Evolutionary conservation across 2,888 invertebrate species (phyloP), one percentile per base, ranked within the genome.

Genomic region (Hirudinaria manillensis): DNA sequence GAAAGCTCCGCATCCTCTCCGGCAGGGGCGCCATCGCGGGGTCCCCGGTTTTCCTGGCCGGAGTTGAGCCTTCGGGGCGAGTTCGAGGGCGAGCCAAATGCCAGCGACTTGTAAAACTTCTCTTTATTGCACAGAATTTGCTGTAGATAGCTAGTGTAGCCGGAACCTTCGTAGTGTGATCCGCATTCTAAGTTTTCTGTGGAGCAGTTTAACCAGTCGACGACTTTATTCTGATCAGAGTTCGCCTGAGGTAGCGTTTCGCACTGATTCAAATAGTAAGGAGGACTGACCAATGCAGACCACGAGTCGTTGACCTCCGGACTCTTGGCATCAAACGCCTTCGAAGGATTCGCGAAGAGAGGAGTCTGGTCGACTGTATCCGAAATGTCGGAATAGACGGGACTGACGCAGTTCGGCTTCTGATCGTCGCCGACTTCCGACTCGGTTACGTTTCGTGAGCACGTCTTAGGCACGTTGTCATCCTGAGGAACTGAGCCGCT

Each of bases 381-480:
- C 7, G 73, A 73, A 24, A 73, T 73, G 65, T 73, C 73, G 21
- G 65, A 65, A 56, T 73, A 73, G 19, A 73, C 73, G 4, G 73
- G 73, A 73, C 73, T 73, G 36, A 70, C 38, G n/a, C 70, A 70
- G 21, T 27, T n/a, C 6, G 55, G 51, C 27, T 55, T 24, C 29
- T 61, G 24, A 29, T 61, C 61, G 24, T 61, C 61, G 56, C 13
- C 56, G 21, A 24, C 61, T 16, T 24, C 24, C 61, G 61, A 10
- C 61, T 61, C 61, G 1, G 24, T 61, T 61, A 19, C 13, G 24
- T 7, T 10, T 61, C 10, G 24, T 27, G 29, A 61, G 61, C 61
- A 16, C 24, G n/a, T 27, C 61, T 61, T 24, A 61, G 61, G 61
- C 61, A 61, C 61, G 24, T 61, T 61, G 19, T 61, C 61, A 61